Evolutionary conservation across 2,113 vertebrate genomes (phyloP).

Genomic region (Tyto alba): DNA sequence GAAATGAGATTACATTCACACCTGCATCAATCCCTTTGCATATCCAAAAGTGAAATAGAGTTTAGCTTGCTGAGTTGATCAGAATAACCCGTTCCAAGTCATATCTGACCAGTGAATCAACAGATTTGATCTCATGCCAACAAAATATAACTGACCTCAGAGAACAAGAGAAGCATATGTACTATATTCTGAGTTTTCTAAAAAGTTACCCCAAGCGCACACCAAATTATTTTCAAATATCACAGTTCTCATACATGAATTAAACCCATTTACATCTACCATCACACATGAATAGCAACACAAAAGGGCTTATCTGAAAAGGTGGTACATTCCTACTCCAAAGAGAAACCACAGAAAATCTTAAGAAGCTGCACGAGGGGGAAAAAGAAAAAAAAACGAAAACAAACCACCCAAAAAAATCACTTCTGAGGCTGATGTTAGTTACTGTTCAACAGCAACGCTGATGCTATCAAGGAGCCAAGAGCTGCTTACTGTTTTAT

Average conservation of each 20-base stretch:
- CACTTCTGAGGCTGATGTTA: neutral
- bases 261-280: neutral
- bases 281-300: neutral
- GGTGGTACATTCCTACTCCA: neutral
- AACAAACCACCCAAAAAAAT: neutral
- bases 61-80: neutral
- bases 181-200: neutral
- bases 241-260: neutral
- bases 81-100: neutral
- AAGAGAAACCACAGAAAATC: slow-evolving; percentile 2
- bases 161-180: neutral
- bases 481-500: slow-evolving; percentile 83
- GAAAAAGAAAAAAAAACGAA: no score
- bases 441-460: neutral
- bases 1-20: neutral
- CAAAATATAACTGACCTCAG: neutral
- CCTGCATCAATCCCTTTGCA: neutral
- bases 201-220: neutral
- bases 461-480: neutral
- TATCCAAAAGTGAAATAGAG: neutral
- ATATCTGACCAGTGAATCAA: neutral
- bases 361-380: neutral
- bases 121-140: neutral
- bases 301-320: neutral
- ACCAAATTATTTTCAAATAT: neutral